Evolutionary conservation across 2,888 invertebrate species (phyloP), one percentile per base, ranked within the genome.

Genomic region (Philonicus albiceps): DNA sequence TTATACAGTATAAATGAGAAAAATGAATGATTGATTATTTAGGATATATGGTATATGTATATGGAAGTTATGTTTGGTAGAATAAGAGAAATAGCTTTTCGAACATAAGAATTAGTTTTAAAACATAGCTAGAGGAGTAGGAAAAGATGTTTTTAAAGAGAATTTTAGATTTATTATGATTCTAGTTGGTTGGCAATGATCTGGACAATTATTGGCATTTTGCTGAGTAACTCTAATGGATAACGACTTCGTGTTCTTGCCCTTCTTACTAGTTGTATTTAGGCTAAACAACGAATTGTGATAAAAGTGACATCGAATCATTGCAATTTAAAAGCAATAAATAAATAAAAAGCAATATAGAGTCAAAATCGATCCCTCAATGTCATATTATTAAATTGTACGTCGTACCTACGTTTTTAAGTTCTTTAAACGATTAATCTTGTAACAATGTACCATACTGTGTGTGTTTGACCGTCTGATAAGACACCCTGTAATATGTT

Each of bases 291-390:
- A 53, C 81, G 31, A 81, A 81, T 64, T 78, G 78, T 78, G 78
- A 86, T 64, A 86, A 86, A 53, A 34, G 11, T 64, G 74, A 87
- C 87, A 87, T 87, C 87, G 87, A 87, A 87, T 87, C 53, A 86
- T 87, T 75, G 78, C 64, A 83, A 84, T 78, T 16, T 30, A 86
- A 55, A 74, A 78, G 84, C 84, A 78, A 55, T 84, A 74, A 87
- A 72, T 76, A 34, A 87, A 86, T 53, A 40, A 37, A 86, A 37
- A 87, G 87, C 87, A 87, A 86, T 86, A 81, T 64, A 37, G 75
- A 37, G 19, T 43, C 64, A 31, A 40, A 64, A 22, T 22, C 27
- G 27, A 64, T 64, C 64, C 64, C 64, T 64, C 64, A 64, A 11
- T 64, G 64, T 64, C 64, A 64, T 64, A 64, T 64, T 64, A 64